These are phyloP conservation scores for Cariama cristata DNA, from an alignment of 2,113 vertebrate genomes.

Conservation along the genomic window DNA sequence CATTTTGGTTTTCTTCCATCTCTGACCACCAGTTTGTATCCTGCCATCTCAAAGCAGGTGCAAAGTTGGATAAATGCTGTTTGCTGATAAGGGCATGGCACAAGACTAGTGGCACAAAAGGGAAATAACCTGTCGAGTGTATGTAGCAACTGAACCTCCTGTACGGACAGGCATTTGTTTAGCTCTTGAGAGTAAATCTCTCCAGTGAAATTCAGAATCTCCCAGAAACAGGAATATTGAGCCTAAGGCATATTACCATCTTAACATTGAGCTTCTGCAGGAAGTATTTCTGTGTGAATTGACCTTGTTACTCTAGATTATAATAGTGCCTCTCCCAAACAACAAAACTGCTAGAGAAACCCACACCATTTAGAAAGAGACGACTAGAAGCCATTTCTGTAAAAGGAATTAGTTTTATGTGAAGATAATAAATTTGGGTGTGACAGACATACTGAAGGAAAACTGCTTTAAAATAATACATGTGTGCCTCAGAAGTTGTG, in stretches of 20 bases:
- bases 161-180: background rate
- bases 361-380: background rate
- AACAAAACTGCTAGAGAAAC: background rate
- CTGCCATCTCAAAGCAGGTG: background rate
- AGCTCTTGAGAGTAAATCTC: background rate
- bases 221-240: background rate
- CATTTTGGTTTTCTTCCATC: background rate
- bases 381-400: background rate
- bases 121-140: background rate
- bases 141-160: background rate
- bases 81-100: background rate
- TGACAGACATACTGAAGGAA: conserved; percentile 9
- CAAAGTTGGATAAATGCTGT: background rate
- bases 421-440: conserved; percentile 5
- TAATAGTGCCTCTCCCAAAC: background rate
- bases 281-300: background rate
- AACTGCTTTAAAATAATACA: conserved; percentile 19
- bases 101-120: background rate
- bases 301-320: background rate
- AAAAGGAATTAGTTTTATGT: conserved; percentile 26
- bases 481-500: conserved; percentile 28
- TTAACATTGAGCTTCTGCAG: background rate
- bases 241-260: background rate
- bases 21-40: background rate
- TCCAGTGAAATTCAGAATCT: background rate